Evolutionary conservation across 1,140 invertebrate species (phyloP).

Genomic region (Brachionus rotundiformis): DNA sequence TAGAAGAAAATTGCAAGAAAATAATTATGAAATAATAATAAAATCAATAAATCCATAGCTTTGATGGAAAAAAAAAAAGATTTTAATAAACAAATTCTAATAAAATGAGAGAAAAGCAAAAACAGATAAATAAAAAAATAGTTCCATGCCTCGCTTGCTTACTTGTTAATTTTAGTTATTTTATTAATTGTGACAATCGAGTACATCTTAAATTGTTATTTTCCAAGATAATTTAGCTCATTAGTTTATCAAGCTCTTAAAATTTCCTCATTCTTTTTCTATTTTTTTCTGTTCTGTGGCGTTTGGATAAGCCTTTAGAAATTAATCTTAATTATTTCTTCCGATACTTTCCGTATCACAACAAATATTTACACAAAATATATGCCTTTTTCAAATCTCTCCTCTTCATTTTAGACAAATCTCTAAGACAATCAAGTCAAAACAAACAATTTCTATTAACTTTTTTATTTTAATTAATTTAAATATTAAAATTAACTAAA

Average conservation of each 20-base stretch:
- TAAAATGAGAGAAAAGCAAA: background rate
- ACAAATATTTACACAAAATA: background rate
- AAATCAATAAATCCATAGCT: conserved; percentile 19
- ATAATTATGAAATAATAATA: conserved; percentile 13
- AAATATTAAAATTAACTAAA: too few relatives aligned
- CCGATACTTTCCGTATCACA: background rate
- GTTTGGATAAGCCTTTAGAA: background rate
- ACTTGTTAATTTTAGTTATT: background rate
- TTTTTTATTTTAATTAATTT: too few relatives aligned
- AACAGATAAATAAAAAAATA: background rate
- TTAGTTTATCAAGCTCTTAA: conserved; percentile 19
- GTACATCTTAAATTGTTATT: background rate
- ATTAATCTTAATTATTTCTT: background rate
- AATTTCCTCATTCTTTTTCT: background rate
- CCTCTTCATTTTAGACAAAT: background rate
- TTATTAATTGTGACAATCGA: background rate
- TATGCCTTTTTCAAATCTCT: background rate
- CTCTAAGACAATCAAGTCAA: background rate
- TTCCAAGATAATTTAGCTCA: background rate
- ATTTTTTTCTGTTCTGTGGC: too few relatives aligned
- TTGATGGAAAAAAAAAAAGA: background rate
- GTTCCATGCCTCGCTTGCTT: background rate
- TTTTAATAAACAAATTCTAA: background rate
- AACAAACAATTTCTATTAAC: background rate
- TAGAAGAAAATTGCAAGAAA: conserved; percentile 38